A percentile compares a stretch with the other conserved stretches of the same genome.
Evolutionary conservation across 2,888 invertebrate species (phyloP).

Genomic region (Cremastobaeus sp.): DNA sequence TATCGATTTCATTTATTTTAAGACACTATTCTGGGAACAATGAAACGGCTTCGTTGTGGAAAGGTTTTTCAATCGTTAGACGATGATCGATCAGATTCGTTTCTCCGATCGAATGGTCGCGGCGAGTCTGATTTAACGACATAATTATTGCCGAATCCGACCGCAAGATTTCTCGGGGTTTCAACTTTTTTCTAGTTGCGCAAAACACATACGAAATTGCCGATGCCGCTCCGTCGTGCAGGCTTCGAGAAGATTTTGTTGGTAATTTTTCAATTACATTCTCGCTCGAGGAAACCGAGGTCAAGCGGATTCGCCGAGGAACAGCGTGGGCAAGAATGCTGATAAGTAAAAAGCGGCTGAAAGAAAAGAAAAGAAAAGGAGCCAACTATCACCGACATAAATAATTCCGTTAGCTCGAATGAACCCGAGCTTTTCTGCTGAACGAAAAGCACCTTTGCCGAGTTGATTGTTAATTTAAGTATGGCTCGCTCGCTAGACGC

Average conservation of each 20-base stretch:
- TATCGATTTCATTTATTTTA: slow-evolving; percentile 48
- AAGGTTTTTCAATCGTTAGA: no score
- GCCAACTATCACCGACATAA: slow-evolving; percentile 56
- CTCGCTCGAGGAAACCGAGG: slow-evolving; percentile 4
- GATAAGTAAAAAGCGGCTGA: slow-evolving; percentile 37
- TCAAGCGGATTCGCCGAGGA: slow-evolving; percentile 7
- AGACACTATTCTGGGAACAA: slow-evolving; percentile 38
- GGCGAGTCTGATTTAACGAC: no score
- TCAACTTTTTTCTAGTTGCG: no score
- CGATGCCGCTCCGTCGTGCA: background rate
- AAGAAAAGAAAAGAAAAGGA: slow-evolving; percentile 38
- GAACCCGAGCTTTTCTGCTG: slow-evolving; percentile 52
- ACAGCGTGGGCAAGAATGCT: slow-evolving; percentile 35
- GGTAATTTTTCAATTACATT: slow-evolving; percentile 48
- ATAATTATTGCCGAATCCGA: no score
- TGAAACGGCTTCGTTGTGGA: slow-evolving; percentile 31
- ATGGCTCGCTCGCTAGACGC: slow-evolving; percentile 11
- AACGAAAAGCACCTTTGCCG: slow-evolving; percentile 58
- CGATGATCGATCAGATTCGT: no score
- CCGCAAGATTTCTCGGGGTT: no score
- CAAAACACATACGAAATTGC: slow-evolving; percentile 1
- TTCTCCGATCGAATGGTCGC: no score
- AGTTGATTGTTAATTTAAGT: slow-evolving; percentile 63
- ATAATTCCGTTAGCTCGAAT: slow-evolving; percentile 58
- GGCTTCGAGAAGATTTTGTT: slow-evolving; percentile 27